Conservation (phyloP, 2,797 vertebrate genomes). For the Hyperoplus lanceolatus region DNA sequence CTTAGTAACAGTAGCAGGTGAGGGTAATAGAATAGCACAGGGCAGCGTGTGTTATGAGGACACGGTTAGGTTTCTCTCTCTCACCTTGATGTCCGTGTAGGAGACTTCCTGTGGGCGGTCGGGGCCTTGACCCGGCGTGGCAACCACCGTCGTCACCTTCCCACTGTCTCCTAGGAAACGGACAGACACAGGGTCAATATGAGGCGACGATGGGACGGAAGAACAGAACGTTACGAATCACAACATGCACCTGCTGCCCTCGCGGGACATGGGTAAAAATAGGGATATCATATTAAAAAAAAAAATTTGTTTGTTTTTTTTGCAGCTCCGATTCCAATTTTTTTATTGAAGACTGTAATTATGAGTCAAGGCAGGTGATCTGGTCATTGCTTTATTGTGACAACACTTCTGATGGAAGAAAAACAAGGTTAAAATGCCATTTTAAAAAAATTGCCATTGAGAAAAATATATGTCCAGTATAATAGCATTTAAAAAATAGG, state of each 20-base stretch:
- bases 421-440: background rate
- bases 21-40: background rate
- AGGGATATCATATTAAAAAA: background rate
- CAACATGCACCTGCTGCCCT: background rate
- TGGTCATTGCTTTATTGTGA: conserved; percentile 7
- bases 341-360: background rate
- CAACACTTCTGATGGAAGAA: background rate
- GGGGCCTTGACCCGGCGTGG: conserved; percentile 91
- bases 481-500: too few relatives aligned
- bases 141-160: conserved; percentile 93
- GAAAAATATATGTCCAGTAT: too few relatives aligned
- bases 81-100: conserved; percentile 93
- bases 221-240: background rate
- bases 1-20: background rate
- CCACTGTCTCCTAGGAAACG: conserved; percentile 88
- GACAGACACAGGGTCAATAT: conserved; percentile 11
- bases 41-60: background rate
- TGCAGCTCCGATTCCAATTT: background rate
- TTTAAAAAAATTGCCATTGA: too few relatives aligned
- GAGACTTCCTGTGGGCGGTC: conserved; percentile 94
- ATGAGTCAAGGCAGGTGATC: conserved; percentile 8
- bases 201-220: background rate
- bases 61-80: background rate
- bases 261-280: background rate
- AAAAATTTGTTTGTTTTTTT: too few relatives aligned